phyloP scores from a whole-genome alignment of 2,797 vertebrate species.

The Enteromius paludinosus region DNA sequence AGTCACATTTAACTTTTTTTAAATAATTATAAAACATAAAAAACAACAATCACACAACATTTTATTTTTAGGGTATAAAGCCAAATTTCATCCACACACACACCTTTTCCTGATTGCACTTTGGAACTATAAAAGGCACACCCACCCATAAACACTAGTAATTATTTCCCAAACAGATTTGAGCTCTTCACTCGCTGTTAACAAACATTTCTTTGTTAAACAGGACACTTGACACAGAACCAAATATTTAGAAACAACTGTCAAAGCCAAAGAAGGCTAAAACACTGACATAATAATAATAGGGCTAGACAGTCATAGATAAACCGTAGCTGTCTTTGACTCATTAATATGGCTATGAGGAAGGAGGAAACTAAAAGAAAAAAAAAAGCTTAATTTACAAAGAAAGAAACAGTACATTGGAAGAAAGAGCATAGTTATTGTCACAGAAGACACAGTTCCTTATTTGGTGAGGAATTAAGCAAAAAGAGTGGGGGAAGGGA shows the following conservation, averaged over 20 bases:
- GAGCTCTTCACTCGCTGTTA: not conserved
- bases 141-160: conserved; percentile 6
- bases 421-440: conserved; percentile 25
- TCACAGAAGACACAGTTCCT: conserved; percentile 47
- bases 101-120: conserved; percentile 7
- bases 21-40: not conserved
- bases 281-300: conserved; percentile 57
- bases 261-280: conserved; percentile 7
- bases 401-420: conserved; percentile 44
- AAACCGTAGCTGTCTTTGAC: conserved; percentile 70
- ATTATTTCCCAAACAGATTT: not conserved
- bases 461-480: conserved; percentile 54
- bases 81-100: not conserved
- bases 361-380: conserved; percentile 64
- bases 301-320: conserved; percentile 59
- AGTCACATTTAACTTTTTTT: not conserved
- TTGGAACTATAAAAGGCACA: not conserved
- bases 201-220: not conserved
- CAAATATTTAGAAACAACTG: conserved; percentile 1
- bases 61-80: not conserved
- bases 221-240: not conserved
- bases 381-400: conserved; percentile 37
- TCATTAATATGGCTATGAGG: conserved; percentile 75
- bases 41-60: not conserved
- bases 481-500: not conserved